Base-by-base conservation (phyloP, 2,888 invertebrate genomes). In the Sminthurides aquaticus region DNA sequence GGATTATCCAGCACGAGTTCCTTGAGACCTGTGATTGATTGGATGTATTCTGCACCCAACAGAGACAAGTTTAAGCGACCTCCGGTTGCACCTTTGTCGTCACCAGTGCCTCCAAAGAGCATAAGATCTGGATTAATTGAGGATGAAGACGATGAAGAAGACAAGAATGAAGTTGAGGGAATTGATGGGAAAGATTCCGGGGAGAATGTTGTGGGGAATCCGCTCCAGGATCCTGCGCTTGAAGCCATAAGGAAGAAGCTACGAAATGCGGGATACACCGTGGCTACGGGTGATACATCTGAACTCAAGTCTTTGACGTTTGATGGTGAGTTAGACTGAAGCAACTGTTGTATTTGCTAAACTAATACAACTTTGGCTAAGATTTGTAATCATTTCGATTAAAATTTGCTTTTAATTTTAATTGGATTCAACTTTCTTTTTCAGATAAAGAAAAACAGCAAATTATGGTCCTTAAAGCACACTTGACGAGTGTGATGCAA, bases 401-500 rank as follows among this genome's bases (percentile, higher is more conserved):
- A 18, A 18, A 43, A 43, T 43, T 43, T 11, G 18, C 18, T 18
- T 8, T 43, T 11, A 18, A 43, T 43, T 43, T 43, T 43, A 18
- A 11, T 11, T 43, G 8, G 43, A 43, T 43, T 43, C 43, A n/a
- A n/a, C n/a, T n/a, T n/a, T n/a, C n/a, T n/a, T n/a, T 55, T 55
- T 3, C 60, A 72, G 72, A 63, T 1, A 67, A 70, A 48, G 73
- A 73, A 56, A 68, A 67, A 25, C 64, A 73, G 28, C 70, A 73
- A 65, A 65, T 73, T 60, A 22, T 65, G 18, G 64, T 65, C 0
- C 60, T 73, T 55, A 70, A 70, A 62, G 57, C 66, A 11, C 68
- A 71, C 34, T 56, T 71, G 28, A 68, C 70, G 5, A 65, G 64
- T 49, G 68, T 69, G 29, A 71, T 67, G 61, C 64, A 84, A 78